A percentile compares a stretch with the other conserved stretches of the same genome.
Conservation (phyloP, 2,888 invertebrate genomes). For the Drosophila picticornis region DNA sequence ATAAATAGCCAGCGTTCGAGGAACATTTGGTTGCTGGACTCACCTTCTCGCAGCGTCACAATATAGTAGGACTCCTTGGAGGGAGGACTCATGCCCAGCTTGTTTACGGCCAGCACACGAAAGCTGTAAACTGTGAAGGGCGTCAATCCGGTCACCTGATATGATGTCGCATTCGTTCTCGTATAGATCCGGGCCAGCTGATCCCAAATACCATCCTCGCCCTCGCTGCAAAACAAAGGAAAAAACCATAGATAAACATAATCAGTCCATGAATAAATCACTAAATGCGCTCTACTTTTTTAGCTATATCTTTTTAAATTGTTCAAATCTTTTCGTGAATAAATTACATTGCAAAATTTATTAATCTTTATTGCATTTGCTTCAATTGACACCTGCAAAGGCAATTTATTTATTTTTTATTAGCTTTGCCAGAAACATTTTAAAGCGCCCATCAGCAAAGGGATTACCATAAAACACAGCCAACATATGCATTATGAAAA, state of each 20-base stretch:
- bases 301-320: slow-evolving; percentile 1
- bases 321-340: slow-evolving; percentile 8
- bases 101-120: slow-evolving; percentile 90
- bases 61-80: slow-evolving; percentile 90
- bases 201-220: slow-evolving; percentile 90
- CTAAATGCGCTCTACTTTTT: slow-evolving; percentile 6
- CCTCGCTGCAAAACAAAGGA: slow-evolving; percentile 86
- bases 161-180: slow-evolving; percentile 88
- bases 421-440: slow-evolving; percentile 16
- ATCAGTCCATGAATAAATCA: slow-evolving; percentile 4
- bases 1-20: not conserved
- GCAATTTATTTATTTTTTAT: slow-evolving; percentile 8
- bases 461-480: slow-evolving; percentile 55
- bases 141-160: slow-evolving; percentile 88
- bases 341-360: slow-evolving; percentile 15
- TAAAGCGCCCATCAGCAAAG: slow-evolving; percentile 8
- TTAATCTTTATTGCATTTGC: slow-evolving; percentile 25
- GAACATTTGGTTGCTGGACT: slow-evolving; percentile 71
- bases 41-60: slow-evolving; percentile 91
- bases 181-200: slow-evolving; percentile 88
- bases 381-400: slow-evolving; percentile 49
- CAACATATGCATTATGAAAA: slow-evolving; percentile 64
- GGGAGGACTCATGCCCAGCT: slow-evolving; percentile 89
- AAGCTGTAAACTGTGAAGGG: slow-evolving; percentile 92
- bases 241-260: slow-evolving; percentile 7